These are phyloP conservation scores for Lasiommata megera DNA, from an alignment of 2,888 invertebrate species.

Conservation along the genomic window DNA sequence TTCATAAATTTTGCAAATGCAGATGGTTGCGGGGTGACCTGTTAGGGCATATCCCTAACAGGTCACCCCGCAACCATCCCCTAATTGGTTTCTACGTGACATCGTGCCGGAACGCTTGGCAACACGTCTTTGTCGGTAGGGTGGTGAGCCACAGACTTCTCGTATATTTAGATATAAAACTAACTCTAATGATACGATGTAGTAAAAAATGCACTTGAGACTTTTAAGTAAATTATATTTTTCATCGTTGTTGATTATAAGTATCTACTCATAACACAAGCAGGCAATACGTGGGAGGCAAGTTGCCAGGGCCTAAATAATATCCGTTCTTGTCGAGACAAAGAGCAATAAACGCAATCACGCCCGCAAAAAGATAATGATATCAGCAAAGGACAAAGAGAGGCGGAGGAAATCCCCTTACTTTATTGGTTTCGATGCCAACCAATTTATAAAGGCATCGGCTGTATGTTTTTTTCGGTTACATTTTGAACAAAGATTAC, in stretches of 20 bases:
- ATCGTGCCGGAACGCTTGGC: too few relatives aligned
- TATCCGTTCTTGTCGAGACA: conserved; percentile 11
- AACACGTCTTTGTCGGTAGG: too few relatives aligned
- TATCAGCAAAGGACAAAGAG: conserved; percentile 19
- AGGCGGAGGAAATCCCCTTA: conserved; percentile 15
- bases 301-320: conserved; percentile 2
- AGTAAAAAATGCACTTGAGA: too few relatives aligned
- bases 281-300: background rate
- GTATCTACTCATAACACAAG: background rate
- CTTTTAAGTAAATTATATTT: too few relatives aligned
- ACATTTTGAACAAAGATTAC: background rate
- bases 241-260: background rate
- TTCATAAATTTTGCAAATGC: too few relatives aligned
- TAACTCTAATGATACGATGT: too few relatives aligned
- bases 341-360: conserved; percentile 19
- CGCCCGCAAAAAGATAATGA: conserved; percentile 23
- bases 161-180: too few relatives aligned
- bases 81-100: too few relatives aligned
- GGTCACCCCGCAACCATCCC: too few relatives aligned
- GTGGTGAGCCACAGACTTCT: too few relatives aligned
- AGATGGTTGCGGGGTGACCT: too few relatives aligned
- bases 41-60: too few relatives aligned
- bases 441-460: conserved; percentile 15
- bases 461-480: background rate
- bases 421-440: conserved; percentile 19